phyloP scores from a whole-genome alignment of 2,888 invertebrate species.

The Sarcophaga caerulescens region DNA sequence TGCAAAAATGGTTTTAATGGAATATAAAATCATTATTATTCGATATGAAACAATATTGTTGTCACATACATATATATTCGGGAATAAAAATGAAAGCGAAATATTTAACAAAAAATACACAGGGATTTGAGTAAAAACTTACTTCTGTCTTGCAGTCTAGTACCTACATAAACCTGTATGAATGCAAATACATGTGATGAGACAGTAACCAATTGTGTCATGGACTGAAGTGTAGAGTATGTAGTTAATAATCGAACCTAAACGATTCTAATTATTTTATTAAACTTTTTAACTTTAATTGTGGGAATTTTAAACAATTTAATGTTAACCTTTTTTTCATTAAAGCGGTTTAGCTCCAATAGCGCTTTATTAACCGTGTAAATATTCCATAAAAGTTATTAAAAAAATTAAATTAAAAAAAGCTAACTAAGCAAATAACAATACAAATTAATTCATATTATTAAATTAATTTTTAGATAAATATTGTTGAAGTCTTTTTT shows the following conservation, averaged over 20 bases:
- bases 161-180: too few species aligned
- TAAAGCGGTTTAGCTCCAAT: slow-evolving; percentile 6
- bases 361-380: slow-evolving; percentile 2
- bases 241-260: too few species aligned
- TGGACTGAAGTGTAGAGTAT: too few species aligned
- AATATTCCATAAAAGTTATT: slow-evolving; percentile 9
- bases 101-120: too few species aligned
- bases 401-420: not conserved
- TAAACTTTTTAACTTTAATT: not conserved
- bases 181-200: too few species aligned
- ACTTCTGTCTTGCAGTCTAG: too few species aligned
- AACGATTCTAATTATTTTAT: too few species aligned
- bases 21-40: slow-evolving; percentile 7
- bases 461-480: slow-evolving; percentile 36
- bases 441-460: slow-evolving; percentile 36
- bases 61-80: not conserved
- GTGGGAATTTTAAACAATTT: not conserved
- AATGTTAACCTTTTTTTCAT: not conserved
- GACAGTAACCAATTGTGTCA: too few species aligned
- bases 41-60: slow-evolving; percentile 44
- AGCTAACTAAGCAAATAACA: not conserved
- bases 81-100: too few species aligned
- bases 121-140: too few species aligned
- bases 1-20: slow-evolving; percentile 17
- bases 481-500: not conserved